Conservation (phyloP, 2,797 vertebrate genomes). For the Nothura maculosa region DNA sequence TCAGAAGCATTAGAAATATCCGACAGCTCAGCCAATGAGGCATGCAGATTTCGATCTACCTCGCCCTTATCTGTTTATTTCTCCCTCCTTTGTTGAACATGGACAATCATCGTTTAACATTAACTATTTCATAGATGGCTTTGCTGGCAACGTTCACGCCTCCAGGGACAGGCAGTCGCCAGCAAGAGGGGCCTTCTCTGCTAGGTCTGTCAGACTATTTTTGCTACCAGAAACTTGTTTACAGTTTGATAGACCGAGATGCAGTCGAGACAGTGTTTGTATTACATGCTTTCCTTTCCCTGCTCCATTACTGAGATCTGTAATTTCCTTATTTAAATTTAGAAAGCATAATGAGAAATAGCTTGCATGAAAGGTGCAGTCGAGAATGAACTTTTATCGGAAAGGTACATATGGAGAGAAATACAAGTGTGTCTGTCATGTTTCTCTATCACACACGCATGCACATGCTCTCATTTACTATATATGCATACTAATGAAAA, state of each 20-base stretch:
- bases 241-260: background rate
- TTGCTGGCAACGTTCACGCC: background rate
- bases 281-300: accelerated
- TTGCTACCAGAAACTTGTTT: background rate
- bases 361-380: background rate
- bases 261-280: background rate
- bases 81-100: slow-evolving; percentile 62
- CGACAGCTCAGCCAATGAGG: slow-evolving; percentile 71
- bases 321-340: background rate
- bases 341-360: background rate
- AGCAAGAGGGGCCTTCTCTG: accelerated
- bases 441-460: background rate
- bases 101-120: slow-evolving; percentile 44
- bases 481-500: background rate
- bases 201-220: background rate
- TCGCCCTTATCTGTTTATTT: slow-evolving; percentile 66
- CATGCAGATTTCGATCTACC: slow-evolving; percentile 71
- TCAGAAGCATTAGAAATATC: slow-evolving; percentile 74
- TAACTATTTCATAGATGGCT: slow-evolving; percentile 34
- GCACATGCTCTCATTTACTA: background rate
- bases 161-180: accelerated
- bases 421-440: accelerated
- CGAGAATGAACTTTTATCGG: background rate
- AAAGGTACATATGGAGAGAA: background rate
- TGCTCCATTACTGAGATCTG: accelerated